Base-by-base conservation (phyloP, 2,888 invertebrate genomes). In the Drosophila austrosaltans region DNA sequence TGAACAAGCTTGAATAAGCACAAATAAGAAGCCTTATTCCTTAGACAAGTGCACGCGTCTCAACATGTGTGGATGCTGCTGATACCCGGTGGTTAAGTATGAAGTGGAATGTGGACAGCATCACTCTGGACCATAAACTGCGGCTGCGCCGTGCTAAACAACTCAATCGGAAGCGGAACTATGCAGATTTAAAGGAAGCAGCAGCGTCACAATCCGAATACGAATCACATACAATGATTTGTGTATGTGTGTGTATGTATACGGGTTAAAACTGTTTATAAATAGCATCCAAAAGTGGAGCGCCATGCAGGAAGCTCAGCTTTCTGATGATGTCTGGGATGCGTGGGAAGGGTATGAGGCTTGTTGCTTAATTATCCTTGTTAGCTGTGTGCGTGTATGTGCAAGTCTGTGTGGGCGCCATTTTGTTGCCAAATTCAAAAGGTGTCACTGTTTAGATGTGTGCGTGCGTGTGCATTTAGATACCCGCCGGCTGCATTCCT, bases 241-340 rank as follows among this genome's bases (percentile, higher is more conserved):
- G 36, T 36, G 36, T 16, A 58, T 63, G 54, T 69, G 63, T 79
- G 68, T 76, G 67, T 61, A 66, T 68, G 72, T 73, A 66, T 72
- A 64, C 68, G 42, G 66, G 22, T 44, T 48, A 69, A 74, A 76
- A 78, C 56, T 64, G 62, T 81, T 87, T 87, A 89, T 84, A 87
- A 85, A 89, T 89, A 89, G 77, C 77, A 82, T 87, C 87, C 79
- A 87, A 83, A 88, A 74, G 78, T 86, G 81, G 89, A 86, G 81
- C 85, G 87, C 77, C 77, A 64, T 66, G 79, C 76, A 73, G 77
- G 79, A 84, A 87, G 78, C 87, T 77, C 39, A 77, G 78, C 79
- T 81, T 72, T 66, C 69, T 56, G 58, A 75, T 76, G 86, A 78
- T 70, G 77, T 69, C 77, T 75, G 56, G 64, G 20, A 28, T 40